phyloP scores from a whole-genome alignment of 2,888 invertebrate species.

The Chrysolina americana region DNA sequence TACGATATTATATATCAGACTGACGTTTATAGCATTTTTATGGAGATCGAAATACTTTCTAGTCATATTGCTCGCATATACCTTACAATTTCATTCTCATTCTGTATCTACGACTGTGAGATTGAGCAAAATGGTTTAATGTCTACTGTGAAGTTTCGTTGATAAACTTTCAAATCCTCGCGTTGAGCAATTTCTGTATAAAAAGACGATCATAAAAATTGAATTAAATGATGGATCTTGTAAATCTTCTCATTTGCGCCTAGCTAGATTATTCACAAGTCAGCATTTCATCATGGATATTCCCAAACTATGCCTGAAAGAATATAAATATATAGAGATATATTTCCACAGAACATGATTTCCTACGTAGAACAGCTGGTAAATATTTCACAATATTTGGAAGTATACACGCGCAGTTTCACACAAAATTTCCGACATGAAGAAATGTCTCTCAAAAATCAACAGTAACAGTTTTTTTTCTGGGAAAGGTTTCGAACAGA shows the following conservation, averaged over 20 bases:
- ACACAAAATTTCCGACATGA: background rate
- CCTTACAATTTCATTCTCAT: background rate
- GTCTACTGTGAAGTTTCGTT: too few relatives aligned
- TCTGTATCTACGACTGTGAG: too few relatives aligned
- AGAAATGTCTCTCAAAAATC: too few relatives aligned
- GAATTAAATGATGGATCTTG: too few relatives aligned
- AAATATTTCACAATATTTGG: conserved; percentile 18
- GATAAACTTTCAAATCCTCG: too few relatives aligned
- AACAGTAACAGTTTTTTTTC: too few relatives aligned
- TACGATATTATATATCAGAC: background rate
- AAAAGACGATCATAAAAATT: too few relatives aligned
- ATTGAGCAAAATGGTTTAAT: too few relatives aligned
- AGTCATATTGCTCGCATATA: background rate
- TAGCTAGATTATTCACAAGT: background rate
- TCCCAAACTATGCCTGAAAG: background rate
- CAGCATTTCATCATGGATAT: background rate
- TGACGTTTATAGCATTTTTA: background rate
- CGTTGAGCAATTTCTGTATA: too few relatives aligned
- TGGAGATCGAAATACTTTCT: background rate
- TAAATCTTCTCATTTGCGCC: too few relatives aligned
- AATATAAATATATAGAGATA: background rate
- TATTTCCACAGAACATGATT: background rate
- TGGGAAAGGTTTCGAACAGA: too few relatives aligned
- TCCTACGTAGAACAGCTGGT: conserved; percentile 11
- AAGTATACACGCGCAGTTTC: background rate